Conservation (phyloP, 2,113 vertebrate genomes). For the Colistium nudipinnis region DNA sequence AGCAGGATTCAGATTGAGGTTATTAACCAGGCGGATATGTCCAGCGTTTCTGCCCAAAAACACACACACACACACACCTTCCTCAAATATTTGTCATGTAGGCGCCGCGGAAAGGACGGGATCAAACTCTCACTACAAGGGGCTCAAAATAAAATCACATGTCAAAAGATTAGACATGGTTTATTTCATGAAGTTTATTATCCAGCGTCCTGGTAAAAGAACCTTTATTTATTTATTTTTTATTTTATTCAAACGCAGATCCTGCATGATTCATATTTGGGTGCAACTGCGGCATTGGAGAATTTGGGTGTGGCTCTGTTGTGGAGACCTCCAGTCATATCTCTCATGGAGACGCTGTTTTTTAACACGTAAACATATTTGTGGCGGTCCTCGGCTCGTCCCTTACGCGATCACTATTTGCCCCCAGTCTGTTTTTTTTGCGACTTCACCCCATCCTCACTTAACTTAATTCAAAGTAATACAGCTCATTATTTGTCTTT, state of each 20-base stretch:
- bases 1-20: background rate
- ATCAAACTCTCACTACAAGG: slow-evolving; percentile 34
- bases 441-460: slow-evolving; percentile 19
- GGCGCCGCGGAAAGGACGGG: slow-evolving; percentile 39
- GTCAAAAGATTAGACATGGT: background rate
- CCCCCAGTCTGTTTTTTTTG: slow-evolving; percentile 31
- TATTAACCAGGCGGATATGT: slow-evolving; percentile 19
- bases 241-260: no score
- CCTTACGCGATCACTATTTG: slow-evolving; percentile 40
- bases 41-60: slow-evolving; percentile 6
- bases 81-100: slow-evolving; percentile 76
- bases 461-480: slow-evolving; percentile 52
- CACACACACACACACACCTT: slow-evolving; percentile 51
- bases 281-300: slow-evolving; percentile 41
- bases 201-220: no score
- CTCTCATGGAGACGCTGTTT: no score
- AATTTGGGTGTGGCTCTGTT: slow-evolving; percentile 56
- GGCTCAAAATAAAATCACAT: slow-evolving; percentile 22
- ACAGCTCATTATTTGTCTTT: slow-evolving; percentile 50
- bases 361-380: no score
- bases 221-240: no score
- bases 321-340: background rate
- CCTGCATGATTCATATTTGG: slow-evolving; percentile 45
- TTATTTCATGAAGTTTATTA: background rate
- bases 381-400: slow-evolving; percentile 26